Base-by-base conservation (phyloP, 2,888 invertebrate genomes). In the Clunio marinus region DNA sequence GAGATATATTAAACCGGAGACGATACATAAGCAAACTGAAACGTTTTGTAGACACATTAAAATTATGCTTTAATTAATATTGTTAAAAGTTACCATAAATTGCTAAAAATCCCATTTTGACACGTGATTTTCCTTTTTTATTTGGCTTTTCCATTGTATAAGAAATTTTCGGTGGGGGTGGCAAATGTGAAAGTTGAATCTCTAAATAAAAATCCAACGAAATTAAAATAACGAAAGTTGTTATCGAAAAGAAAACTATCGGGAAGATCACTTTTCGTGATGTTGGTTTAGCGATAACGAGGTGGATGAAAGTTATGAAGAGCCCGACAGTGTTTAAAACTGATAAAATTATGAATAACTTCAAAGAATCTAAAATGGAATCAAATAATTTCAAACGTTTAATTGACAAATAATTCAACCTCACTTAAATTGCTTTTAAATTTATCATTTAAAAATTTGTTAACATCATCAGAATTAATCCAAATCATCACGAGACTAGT, bases 121-220 rank as follows among this genome's bases (percentile, higher is more conserved):
- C 25, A 15, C 63, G n/a, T 4, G 51, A 37, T 45, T 63, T 63
- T 8, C 27, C 20, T 27, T 63, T 63, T 13, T 45, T 35, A 10
- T 10, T 32, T 32, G 4, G 4, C 5, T 32, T 32, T 32, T 32
- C 32, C 32, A 7, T 32, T 32, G 35, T 3, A 1, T 35, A 7
- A 2, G 59, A 32, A 1, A 20, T 2, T 20, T 17, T 46, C 20
- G 37, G 17, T 46, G 41, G 45, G 2, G 10, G 10, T 41, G 63
- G 20, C 10, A 27, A 2, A 20, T 63, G 63, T 1, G 24, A 5
- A 15, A 63, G 10, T 22, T 46, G 63, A 25, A 63, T 3, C 46
- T 63, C 63, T 10, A 63, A 25, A 8, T 37, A 63, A 45, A 63
- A 63, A 25, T 63, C 63, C 13, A 45, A 20, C 8, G 63, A 45